Evolutionary conservation across 2,888 invertebrate species (phyloP).

Genomic region (Cheilosia variabilis): DNA sequence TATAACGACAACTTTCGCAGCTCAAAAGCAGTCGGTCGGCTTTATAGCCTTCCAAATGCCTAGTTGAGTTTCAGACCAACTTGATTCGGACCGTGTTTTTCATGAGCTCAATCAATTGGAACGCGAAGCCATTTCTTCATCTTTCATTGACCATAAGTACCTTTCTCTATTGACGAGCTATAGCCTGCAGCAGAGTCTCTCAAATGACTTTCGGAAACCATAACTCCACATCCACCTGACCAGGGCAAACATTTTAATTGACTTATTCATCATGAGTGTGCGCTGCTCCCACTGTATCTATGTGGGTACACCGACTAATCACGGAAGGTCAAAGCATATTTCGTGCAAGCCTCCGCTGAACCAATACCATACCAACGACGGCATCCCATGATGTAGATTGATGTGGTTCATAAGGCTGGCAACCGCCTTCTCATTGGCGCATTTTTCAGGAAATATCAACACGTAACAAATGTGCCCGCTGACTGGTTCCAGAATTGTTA

Average conservation of each 20-base stretch:
- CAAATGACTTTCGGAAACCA: slow-evolving; percentile 2
- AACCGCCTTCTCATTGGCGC: slow-evolving; percentile 67
- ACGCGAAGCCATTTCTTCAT: too few species aligned
- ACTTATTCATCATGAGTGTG: slow-evolving; percentile 59
- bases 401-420: slow-evolving; percentile 60
- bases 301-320: slow-evolving; percentile 40
- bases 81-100: too few species aligned
- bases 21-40: too few species aligned
- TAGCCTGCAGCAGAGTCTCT: not conserved
- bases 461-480: slow-evolving; percentile 64
- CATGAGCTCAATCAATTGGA: too few species aligned
- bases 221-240: slow-evolving; percentile 22
- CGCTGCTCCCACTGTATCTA: slow-evolving; percentile 3
- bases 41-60: too few species aligned
- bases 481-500: slow-evolving; percentile 63
- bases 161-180: not conserved
- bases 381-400: slow-evolving; percentile 66
- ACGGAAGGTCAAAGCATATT: slow-evolving; percentile 65
- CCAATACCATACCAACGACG: slow-evolving; percentile 11
- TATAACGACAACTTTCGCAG: too few species aligned
- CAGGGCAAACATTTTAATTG: slow-evolving; percentile 66
- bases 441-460: slow-evolving; percentile 67
- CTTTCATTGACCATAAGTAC: too few species aligned
- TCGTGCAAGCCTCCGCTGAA: slow-evolving; percentile 31
- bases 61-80: too few species aligned